Percentiles rank a stretch among this genome's conserved stretches.
phyloP scores from a whole-genome alignment of 2,888 invertebrate species.

The Meteorus colon region DNA sequence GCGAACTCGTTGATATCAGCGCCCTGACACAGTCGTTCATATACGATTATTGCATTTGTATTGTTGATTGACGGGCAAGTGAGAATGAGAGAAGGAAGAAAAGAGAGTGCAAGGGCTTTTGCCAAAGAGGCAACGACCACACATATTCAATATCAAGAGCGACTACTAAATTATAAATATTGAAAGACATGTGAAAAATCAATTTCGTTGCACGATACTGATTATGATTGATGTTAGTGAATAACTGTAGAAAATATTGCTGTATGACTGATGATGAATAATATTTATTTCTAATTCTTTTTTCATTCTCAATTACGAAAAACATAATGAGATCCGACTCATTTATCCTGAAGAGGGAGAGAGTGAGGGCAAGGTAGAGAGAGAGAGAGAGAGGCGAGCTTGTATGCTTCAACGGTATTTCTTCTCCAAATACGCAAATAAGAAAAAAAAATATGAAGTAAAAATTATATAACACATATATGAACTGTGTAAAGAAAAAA shows the following conservation, averaged over 20 bases:
- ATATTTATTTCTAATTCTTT: too few relatives aligned
- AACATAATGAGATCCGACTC: too few relatives aligned
- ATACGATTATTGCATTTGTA: conserved; percentile 40
- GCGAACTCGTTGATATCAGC: conserved; percentile 37
- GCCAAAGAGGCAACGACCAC: not conserved
- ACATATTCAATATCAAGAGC: not conserved
- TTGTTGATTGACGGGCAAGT: not conserved
- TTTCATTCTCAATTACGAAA: too few relatives aligned
- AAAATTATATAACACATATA: not conserved
- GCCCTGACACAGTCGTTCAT: conserved; percentile 27
- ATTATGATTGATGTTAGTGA: not conserved
- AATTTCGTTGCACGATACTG: not conserved
- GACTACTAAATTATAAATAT: not conserved
- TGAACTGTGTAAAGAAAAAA: not conserved
- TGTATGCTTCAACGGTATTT: not conserved
- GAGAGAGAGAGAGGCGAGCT: too few relatives aligned
- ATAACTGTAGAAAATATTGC: not conserved
- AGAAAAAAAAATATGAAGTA: not conserved
- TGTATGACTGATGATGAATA: not conserved
- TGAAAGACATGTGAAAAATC: not conserved
- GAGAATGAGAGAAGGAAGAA: not conserved
- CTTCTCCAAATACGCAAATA: not conserved
- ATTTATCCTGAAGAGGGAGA: too few relatives aligned
- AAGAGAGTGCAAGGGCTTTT: not conserved
- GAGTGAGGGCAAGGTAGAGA: too few relatives aligned